These are phyloP conservation scores for Pavo muticus DNA, from an alignment of 2,113 vertebrate species.

Conservation along the genomic window DNA sequence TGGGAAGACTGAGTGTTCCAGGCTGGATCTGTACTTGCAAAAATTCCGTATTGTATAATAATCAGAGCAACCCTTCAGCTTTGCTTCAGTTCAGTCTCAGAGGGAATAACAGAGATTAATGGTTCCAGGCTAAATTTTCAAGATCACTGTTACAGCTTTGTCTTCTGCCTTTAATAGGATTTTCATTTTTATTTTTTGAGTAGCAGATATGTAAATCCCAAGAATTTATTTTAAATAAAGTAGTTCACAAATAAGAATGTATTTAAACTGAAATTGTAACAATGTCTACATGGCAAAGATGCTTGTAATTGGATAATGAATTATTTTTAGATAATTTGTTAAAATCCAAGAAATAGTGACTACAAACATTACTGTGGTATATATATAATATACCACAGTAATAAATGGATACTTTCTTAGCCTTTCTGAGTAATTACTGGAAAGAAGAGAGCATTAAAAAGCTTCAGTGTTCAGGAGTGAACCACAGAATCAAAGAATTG, in stretches of 20 bases:
- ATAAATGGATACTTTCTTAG: background rate
- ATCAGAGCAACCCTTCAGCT: background rate
- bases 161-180: background rate
- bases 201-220: background rate
- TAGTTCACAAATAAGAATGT: background rate
- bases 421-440: background rate
- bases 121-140: background rate
- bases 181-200: background rate
- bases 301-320: background rate
- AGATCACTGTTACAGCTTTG: background rate
- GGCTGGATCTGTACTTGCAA: background rate
- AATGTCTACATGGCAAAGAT: background rate
- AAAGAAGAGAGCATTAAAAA: background rate
- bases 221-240: background rate
- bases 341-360: background rate
- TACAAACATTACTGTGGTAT: background rate
- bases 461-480: background rate
- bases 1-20: background rate
- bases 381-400: fast-evolving
- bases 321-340: background rate
- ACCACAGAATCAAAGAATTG: too few relatives aligned
- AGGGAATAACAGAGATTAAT: background rate
- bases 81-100: background rate
- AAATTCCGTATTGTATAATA: background rate
- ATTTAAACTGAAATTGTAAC: background rate